Evolutionary conservation across 2,797 vertebrate species (phyloP).

Genomic region (Spinus pinus): DNA sequence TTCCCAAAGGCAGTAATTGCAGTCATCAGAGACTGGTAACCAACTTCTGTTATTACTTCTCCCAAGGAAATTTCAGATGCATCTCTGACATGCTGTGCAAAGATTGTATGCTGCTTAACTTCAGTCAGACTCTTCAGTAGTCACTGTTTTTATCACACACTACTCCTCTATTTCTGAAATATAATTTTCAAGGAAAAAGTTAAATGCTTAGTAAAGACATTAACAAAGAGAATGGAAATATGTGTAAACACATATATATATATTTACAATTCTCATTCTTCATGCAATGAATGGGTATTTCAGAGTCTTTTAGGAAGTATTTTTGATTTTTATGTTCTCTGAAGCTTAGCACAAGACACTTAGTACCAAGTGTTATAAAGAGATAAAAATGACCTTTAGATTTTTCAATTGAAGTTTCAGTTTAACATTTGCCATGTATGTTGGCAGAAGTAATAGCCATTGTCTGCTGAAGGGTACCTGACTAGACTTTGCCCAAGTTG

Average conservation of each 20-base stretch:
- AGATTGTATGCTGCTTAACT: neutral
- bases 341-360: neutral
- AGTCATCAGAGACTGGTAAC: neutral
- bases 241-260: neutral
- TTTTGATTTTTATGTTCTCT: neutral
- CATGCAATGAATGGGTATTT: neutral
- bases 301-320: neutral
- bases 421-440: neutral
- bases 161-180: neutral
- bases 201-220: neutral
- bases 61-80: neutral
- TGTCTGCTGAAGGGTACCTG: neutral
- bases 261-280: neutral
- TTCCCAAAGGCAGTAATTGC: fast-evolving
- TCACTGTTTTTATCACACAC: neutral
- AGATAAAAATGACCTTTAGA: neutral
- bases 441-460: neutral
- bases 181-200: neutral
- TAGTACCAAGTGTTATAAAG: neutral
- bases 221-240: neutral
- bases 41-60: neutral
- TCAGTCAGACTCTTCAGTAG: neutral
- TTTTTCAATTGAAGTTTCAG: neutral
- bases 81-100: neutral
- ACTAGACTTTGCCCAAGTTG: neutral